Evolutionary conservation across 2,888 invertebrate species (phyloP).

Genomic region (Caenorhabditis panamensis): DNA sequence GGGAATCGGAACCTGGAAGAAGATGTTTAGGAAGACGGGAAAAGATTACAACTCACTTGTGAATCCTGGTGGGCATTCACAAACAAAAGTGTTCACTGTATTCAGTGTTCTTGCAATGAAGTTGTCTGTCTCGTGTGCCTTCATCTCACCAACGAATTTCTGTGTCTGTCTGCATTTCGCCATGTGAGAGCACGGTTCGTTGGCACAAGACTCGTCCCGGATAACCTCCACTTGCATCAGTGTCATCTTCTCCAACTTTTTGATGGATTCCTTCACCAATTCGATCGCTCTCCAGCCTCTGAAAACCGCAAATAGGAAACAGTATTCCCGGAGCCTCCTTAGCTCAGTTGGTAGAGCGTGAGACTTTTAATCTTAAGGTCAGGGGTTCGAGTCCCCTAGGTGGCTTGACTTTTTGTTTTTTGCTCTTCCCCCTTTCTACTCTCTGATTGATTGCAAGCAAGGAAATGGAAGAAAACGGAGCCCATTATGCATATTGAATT

Average conservation of each 20-base stretch:
- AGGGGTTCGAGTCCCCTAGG: constrained; percentile 72
- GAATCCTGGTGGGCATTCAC: constrained; percentile 80
- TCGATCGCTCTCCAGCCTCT: constrained; percentile 75
- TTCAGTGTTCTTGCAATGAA: constrained; percentile 76
- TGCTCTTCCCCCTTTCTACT: too few species aligned
- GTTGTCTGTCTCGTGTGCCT: constrained; percentile 76
- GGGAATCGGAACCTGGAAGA: constrained; percentile 68
- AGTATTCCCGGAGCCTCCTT: constrained; percentile 65
- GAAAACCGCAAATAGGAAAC: constrained; percentile 52
- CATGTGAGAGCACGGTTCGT: constrained; percentile 79
- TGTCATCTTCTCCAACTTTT: constrained; percentile 68
- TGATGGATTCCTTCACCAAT: constrained; percentile 62
- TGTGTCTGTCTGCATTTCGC: constrained; percentile 77
- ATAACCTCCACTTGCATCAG: constrained; percentile 68
- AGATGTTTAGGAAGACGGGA: background rate
- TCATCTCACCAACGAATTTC: constrained; percentile 73
- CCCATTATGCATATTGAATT: constrained; percentile 50
- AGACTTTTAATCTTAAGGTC: constrained; percentile 75
- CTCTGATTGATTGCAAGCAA: background rate
- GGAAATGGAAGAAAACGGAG: background rate
- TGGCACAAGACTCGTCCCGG: constrained; percentile 74
- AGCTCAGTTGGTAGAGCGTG: constrained; percentile 76
- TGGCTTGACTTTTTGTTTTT: constrained; percentile 56
- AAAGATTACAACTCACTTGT: constrained; percentile 70
- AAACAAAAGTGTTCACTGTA: constrained; percentile 76